A percentile compares a stretch with the other conserved stretches of the same genome.
Conservation (phyloP, 2,113 vertebrate species). For the Thamnaconus septentrionalis region DNA sequence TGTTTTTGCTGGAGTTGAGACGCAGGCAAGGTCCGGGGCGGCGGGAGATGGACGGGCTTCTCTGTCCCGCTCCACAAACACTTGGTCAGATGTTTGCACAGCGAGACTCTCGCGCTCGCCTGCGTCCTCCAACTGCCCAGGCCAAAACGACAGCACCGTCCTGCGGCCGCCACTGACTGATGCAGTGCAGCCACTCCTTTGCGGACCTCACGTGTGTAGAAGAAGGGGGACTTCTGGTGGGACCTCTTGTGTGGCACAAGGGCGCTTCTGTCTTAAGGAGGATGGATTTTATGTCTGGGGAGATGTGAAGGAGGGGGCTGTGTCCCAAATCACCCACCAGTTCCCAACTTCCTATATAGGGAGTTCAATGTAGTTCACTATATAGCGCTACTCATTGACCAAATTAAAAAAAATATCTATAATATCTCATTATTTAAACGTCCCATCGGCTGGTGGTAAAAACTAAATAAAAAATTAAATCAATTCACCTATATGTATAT, state of each 20-base stretch:
- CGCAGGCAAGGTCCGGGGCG: conserved; percentile 45
- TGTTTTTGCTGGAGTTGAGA: conserved; percentile 25
- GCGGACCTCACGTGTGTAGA: conserved; percentile 77
- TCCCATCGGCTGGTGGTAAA: too few species aligned
- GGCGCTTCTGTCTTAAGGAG: conserved; percentile 76
- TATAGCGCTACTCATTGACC: too few species aligned
- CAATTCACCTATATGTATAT: too few species aligned
- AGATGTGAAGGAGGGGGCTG: conserved; percentile 7
- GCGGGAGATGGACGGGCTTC: conserved; percentile 10
- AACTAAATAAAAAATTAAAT: too few species aligned
- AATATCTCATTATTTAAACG: too few species aligned
- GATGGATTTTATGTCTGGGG: conserved; percentile 50
- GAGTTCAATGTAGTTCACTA: too few species aligned
- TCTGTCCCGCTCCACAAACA: conserved; percentile 71
- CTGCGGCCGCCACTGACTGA: conserved; percentile 47
- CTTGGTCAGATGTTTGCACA: conserved; percentile 77
- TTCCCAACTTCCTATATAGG: too few species aligned
- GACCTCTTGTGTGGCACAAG: conserved; percentile 82
- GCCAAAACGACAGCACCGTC: conserved; percentile 53
- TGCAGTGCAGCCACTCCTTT: conserved; percentile 66
- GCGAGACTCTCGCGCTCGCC: conserved; percentile 2
- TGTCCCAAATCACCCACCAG: too few species aligned
- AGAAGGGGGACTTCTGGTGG: conserved; percentile 80
- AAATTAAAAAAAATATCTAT: too few species aligned
- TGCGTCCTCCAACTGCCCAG: conserved; percentile 41